Evolutionary conservation across 2,113 vertebrate species (phyloP), one percentile per base, ranked within the genome.

Genomic region (Macquaria ambigua): DNA sequence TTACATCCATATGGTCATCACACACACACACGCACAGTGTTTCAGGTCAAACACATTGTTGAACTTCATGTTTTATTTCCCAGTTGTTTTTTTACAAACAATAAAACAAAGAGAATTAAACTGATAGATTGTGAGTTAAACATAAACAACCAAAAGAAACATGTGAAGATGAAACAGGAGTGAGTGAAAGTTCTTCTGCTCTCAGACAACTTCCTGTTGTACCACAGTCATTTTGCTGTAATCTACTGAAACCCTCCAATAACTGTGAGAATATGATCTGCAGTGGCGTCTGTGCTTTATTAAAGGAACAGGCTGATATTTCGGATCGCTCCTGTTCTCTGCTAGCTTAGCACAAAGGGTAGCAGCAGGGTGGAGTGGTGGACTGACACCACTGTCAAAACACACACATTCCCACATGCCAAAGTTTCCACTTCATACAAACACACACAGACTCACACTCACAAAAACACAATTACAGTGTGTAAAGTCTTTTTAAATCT

Each of bases 1-100:
- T 93, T 90, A 81, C 79, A 79, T 81, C 89, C 90, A 93, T 86
- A 91, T 90, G 89, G 50, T 62, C 82, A 25, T 71, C 56, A 14
- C 73, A 10, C 82, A 53, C 61, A 66, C 70, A 59, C 81, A 62
- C 72, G 70, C 72, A 68, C 78, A 55, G 3, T 48, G 15, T 15
- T 48, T 48, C 46, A 64, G 72, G 56, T 62, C 56, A 62, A 10
- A 62, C 41, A 61, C 25, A 31, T 25, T 18, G 43, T 64, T 75
- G 55, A 43, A 28, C 59, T 56, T 55, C 50, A 15, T 14, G 28
- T 73, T 31, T 58, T 59, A 23, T 46, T 74, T 79, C 16, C 6
- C 9, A 11, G 15, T 31, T 52, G 43, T 28, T n/a, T 76, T 37
- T 39, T 28, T 3, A 46, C 23, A 58, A 58, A 50, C 55, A 61